Conservation (phyloP, 2,797 vertebrate species). For the Chloroceryle inda region DNA sequence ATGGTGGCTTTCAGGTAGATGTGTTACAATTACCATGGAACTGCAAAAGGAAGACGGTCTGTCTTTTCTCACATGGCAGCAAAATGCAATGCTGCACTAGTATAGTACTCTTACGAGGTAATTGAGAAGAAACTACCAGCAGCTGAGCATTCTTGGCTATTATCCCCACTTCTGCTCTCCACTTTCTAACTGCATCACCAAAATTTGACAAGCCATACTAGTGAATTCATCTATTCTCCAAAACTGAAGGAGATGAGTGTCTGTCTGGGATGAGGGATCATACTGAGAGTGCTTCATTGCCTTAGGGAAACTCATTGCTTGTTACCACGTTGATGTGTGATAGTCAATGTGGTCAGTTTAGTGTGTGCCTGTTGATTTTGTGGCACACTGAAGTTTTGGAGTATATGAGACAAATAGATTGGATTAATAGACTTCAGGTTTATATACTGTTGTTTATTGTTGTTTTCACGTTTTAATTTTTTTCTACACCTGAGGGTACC, state of each 20-base stretch:
- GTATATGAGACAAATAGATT: neutral
- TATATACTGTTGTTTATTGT: neutral
- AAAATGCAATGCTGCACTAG: neutral
- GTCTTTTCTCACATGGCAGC: neutral
- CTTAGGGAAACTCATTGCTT: neutral
- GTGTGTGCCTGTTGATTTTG: neutral
- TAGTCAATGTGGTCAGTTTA: neutral
- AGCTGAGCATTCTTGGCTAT: neutral
- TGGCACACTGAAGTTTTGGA: neutral
- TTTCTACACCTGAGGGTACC: neutral
- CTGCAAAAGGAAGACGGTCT: neutral
- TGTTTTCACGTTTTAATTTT: neutral
- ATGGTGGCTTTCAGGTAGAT: neutral
- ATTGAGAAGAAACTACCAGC: neutral
- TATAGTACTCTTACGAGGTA: neutral
- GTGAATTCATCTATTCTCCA: neutral
- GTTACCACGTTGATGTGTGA: neutral
- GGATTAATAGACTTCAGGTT: neutral
- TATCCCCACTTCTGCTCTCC: neutral
- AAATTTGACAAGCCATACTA: neutral
- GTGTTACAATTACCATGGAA: neutral
- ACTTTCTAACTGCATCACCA: neutral
- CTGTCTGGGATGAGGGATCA: neutral
- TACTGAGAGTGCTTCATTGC: neutral
- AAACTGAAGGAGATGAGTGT: neutral